Evolutionary conservation across 2,888 invertebrate species (phyloP), one percentile per base, ranked within the genome.

Genomic region (Protonemura montana): DNA sequence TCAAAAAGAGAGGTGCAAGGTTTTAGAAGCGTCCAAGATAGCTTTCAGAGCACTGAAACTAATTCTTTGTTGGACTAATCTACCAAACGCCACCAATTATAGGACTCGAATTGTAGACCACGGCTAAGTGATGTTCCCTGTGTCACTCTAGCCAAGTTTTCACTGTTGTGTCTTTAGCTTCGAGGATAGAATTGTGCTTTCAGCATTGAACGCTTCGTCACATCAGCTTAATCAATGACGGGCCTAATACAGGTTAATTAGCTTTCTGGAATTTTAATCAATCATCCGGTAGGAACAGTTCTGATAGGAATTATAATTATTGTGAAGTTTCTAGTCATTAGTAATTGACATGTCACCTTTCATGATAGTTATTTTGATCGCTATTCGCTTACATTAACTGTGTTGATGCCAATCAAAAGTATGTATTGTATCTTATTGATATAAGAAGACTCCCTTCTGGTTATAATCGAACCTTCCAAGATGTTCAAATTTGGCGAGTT

Each of bases 241-340:
- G 59, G 16, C 59, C 59, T 59, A 59, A 59, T 21, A 59, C 59
- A 59, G 21, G 6, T 59, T 13, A 59, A 59, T 59, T 59, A 59
- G 59, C 59, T 59, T 59, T 21, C 59, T 59, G 59, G 59, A 10
- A 13, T 21, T 59, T 59, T 59, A 59, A 59, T 59, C 21, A 59
- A 59, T 21, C 59, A 59, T 59, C 59, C 59, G 59, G 59, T 59
- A 59, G 59, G 59, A 7, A 59, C 7, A 21, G 21, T 59, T 59
- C 41, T 59, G 21, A 59, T 59, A 59, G 16, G 13, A 59, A 59
- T n/a, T 59, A 59, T 59, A 59, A 59, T 59, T 59, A 59, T 59
- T 59, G 59, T 59, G 59, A 59, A 59, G 59, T 59, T 59, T 59
- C 59, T 59, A 59, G 59, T 59, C 59, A 59, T 21, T 59, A 59